phyloP scores from a whole-genome alignment of 2,888 invertebrate genomes.

The Tetranychus piercei region DNA sequence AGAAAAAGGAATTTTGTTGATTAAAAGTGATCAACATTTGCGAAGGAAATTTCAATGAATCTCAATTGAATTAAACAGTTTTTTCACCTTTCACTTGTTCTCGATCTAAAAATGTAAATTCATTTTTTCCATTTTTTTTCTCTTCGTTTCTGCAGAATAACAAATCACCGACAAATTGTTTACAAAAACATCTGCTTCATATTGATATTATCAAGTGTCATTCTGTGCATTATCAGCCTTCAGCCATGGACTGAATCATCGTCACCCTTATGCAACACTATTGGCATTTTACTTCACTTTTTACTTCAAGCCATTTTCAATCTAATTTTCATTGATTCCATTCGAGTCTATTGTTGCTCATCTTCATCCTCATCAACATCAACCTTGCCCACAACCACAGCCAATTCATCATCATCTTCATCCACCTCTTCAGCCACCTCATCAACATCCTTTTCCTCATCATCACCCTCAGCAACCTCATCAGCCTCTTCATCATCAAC shows the following conservation, averaged over 20 bases:
- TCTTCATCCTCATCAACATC: background rate
- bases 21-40: too few species aligned
- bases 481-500: background rate
- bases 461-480: background rate
- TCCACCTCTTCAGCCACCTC: background rate
- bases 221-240: background rate
- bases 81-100: background rate
- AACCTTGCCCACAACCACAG: background rate
- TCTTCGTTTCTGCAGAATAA: background rate
- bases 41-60: background rate
- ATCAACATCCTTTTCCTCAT: background rate
- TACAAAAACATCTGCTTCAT: background rate
- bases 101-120: background rate
- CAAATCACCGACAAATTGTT: background rate
- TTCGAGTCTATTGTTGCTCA: conserved; percentile 1
- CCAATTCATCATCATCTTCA: background rate
- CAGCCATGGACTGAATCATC: conserved; percentile 2
- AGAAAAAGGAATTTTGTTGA: too few species aligned
- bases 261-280: background rate
- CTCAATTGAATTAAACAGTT: background rate
- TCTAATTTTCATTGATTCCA: background rate
- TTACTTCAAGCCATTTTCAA: background rate
- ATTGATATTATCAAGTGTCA: background rate
- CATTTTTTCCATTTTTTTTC: background rate
- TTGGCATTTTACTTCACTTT: background rate